Conservation (phyloP, 1,140 invertebrate genomes). For the Aphaenogaster ashmeadi region DNA sequence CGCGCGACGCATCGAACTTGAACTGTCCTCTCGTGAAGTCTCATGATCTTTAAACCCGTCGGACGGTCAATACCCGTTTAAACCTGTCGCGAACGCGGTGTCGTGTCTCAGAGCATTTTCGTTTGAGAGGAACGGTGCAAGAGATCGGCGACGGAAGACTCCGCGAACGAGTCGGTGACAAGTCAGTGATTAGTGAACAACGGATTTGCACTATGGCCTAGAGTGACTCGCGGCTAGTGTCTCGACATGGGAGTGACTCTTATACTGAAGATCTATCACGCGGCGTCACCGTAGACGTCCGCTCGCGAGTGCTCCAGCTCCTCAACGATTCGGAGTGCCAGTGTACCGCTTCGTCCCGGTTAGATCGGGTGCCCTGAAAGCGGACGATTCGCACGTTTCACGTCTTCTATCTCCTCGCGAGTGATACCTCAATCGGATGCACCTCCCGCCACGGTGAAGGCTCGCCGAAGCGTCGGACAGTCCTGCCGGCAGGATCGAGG, state of each 20-base stretch:
- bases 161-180: constrained; percentile 18
- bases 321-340: constrained; percentile 20
- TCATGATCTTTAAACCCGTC: background rate
- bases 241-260: constrained; percentile 57
- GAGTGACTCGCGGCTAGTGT: constrained; percentile 50
- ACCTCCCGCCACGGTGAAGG: background rate
- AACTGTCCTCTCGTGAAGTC: background rate
- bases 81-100: background rate
- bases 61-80: background rate
- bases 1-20: background rate
- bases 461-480: background rate
- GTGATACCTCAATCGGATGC: background rate
- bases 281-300: constrained; percentile 33
- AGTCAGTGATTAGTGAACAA: constrained; percentile 59
- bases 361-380: constrained; percentile 19
- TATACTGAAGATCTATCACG: constrained; percentile 52
- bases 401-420: background rate
- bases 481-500: constrained; percentile 11
- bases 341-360: background rate
- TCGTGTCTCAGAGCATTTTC: background rate
- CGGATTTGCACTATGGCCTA: constrained; percentile 32
- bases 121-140: background rate
- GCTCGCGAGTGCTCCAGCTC: constrained; percentile 26
- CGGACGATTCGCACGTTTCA: background rate
- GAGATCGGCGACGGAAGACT: background rate